These are phyloP conservation scores for Caenorhabditis plicata DNA, from an alignment of 2,888 invertebrate species.

Conservation along the genomic window DNA sequence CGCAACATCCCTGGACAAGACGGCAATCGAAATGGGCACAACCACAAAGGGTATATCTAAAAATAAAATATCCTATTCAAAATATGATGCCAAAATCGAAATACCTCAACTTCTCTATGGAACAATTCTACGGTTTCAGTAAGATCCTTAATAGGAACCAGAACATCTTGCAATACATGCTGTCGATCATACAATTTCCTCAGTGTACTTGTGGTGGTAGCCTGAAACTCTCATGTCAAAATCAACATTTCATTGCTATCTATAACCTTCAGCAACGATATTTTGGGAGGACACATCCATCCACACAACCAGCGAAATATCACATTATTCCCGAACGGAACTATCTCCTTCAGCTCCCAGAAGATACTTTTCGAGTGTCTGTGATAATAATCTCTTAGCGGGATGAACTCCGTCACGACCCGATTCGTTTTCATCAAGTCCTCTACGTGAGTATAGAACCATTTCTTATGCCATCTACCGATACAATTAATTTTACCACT, in stretches of 20 bases:
- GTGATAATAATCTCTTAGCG: slow-evolving; percentile 80
- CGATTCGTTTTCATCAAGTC: slow-evolving; percentile 58
- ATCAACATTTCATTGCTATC: background rate
- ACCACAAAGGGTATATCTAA: slow-evolving; percentile 78
- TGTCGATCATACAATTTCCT: slow-evolving; percentile 74
- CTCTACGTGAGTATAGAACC: slow-evolving; percentile 81
- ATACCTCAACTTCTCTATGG: slow-evolving; percentile 74
- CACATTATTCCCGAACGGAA: slow-evolving; percentile 79
- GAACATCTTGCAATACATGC: slow-evolving; percentile 81
- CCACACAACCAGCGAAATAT: slow-evolving; percentile 77
- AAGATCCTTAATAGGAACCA: slow-evolving; percentile 75
- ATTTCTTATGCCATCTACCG: slow-evolving; percentile 79
- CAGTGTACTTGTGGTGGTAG: slow-evolving; percentile 37
- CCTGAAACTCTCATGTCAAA: slow-evolving; percentile 5
- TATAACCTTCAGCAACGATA: slow-evolving; percentile 75
- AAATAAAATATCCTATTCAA: slow-evolving; percentile 8
- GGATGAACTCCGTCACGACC: slow-evolving; percentile 72
- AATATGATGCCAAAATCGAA: background rate
- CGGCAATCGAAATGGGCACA: slow-evolving; percentile 79
- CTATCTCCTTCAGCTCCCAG: slow-evolving; percentile 83
- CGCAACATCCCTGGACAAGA: slow-evolving; percentile 76
- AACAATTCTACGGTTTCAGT: slow-evolving; percentile 74
- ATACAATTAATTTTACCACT: slow-evolving; percentile 72
- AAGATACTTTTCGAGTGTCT: slow-evolving; percentile 80
- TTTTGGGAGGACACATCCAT: slow-evolving; percentile 82